Evolutionary conservation across 1,140 invertebrate species (phyloP).

Genomic region (Plutomurus gul): DNA sequence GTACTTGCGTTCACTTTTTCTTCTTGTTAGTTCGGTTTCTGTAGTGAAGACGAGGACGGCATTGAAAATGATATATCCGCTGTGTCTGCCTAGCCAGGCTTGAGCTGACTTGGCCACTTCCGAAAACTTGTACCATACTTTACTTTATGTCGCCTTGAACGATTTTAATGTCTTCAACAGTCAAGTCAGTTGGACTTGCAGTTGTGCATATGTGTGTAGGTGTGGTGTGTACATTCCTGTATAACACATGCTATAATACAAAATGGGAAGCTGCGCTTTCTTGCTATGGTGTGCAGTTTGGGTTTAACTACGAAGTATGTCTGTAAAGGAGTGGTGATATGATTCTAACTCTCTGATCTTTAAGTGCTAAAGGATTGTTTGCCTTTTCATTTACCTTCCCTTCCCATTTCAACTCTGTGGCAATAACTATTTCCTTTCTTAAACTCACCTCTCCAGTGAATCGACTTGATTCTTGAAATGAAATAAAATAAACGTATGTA

Average conservation of each 20-base stretch:
- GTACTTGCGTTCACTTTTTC: neutral
- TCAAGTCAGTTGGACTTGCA: neutral
- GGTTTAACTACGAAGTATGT: too few species aligned
- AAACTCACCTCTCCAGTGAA: neutral
- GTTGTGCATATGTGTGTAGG: neutral
- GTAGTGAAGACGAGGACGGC: slow-evolving; percentile 5
- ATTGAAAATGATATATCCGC: slow-evolving; percentile 47
- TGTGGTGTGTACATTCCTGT: too few species aligned
- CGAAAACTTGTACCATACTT: slow-evolving; percentile 47
- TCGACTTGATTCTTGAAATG: neutral
- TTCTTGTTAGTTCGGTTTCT: neutral
- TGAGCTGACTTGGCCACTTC: slow-evolving; percentile 37
- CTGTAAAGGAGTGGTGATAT: too few species aligned
- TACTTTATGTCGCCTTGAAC: slow-evolving; percentile 34
- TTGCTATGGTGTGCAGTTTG: too few species aligned
- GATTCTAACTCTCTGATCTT: too few species aligned
- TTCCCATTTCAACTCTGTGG: slow-evolving; percentile 16
- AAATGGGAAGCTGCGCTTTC: too few species aligned
- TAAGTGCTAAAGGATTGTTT: slow-evolving; percentile 15
- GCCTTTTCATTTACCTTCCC: slow-evolving; percentile 19
- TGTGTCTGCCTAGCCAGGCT: slow-evolving; percentile 7
- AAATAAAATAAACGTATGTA: slow-evolving; percentile 1
- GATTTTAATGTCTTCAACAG: slow-evolving; percentile 40
- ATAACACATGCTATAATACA: too few species aligned
- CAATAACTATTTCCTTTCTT: slow-evolving; percentile 18